Evolutionary conservation across 2,888 invertebrate species (phyloP).

Genomic region (Octonoba sinensis): DNA sequence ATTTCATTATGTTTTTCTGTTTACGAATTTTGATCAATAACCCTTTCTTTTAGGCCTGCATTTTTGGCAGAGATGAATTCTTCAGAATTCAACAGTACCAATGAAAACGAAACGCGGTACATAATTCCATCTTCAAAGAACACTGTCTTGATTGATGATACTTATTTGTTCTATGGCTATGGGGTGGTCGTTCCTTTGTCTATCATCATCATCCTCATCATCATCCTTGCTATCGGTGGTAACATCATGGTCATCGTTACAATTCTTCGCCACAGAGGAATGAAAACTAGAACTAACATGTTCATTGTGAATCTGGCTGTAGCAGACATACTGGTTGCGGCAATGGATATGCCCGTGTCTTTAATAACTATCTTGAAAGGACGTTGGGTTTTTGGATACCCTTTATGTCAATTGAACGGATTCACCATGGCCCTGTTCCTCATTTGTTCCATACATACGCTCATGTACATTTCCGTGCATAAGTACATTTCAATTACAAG

Average conservation of each 20-base stretch:
- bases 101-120: neutral
- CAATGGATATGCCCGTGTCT: slow-evolving; percentile 72
- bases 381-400: slow-evolving; percentile 70
- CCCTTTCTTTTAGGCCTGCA: too few species aligned
- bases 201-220: slow-evolving; percentile 69
- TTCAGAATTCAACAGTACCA: too few species aligned
- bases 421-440: slow-evolving; percentile 72
- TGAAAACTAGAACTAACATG: slow-evolving; percentile 73
- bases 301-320: slow-evolving; percentile 72
- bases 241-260: slow-evolving; percentile 72
- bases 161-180: slow-evolving; percentile 65
- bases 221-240: slow-evolving; percentile 71
- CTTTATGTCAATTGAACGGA: slow-evolving; percentile 71
- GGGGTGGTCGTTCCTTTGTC: slow-evolving; percentile 68
- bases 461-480: slow-evolving; percentile 73
- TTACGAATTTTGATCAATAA: too few species aligned
- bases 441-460: slow-evolving; percentile 72
- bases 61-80: too few species aligned
- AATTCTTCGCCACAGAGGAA: slow-evolving; percentile 71
- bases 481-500: slow-evolving; percentile 72
- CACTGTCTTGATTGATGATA: too few species aligned
- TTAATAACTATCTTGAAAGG: slow-evolving; percentile 71
- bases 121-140: neutral
- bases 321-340: slow-evolving; percentile 72
- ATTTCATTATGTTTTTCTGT: too few species aligned